Percentiles rank a stretch among this genome's conserved stretches.
These are phyloP conservation scores for Natrix natrix DNA, from an alignment of 2,797 vertebrate species.

Conservation along the genomic window DNA sequence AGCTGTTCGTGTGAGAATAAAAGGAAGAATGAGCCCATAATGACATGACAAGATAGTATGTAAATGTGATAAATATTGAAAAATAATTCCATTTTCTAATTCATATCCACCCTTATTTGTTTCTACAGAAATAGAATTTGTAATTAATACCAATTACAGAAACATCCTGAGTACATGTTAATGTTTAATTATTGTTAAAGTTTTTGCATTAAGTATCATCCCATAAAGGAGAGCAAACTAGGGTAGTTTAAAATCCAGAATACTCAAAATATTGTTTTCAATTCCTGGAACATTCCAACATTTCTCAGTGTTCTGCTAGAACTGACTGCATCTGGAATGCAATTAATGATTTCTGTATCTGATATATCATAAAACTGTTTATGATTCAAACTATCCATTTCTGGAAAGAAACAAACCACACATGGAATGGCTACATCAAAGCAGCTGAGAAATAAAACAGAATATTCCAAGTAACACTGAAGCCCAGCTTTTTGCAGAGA, in stretches of 20 bases:
- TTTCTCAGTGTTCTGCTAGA: neutral
- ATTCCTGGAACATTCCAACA: neutral
- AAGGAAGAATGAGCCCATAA: neutral
- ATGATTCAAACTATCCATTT: neutral
- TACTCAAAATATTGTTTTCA: neutral
- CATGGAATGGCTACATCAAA: neutral
- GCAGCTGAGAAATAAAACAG: neutral
- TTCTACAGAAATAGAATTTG: neutral
- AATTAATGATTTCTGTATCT: neutral
- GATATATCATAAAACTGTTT: neutral
- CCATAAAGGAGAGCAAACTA: slow-evolving; percentile 16
- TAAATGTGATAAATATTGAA: neutral
- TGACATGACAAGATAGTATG: neutral
- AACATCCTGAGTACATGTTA: neutral
- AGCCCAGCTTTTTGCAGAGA: neutral
- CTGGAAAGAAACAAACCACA: neutral
- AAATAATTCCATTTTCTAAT: neutral
- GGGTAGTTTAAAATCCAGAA: neutral
- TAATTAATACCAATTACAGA: neutral
- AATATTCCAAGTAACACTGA: neutral
- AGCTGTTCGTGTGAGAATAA: neutral
- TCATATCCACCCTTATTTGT: neutral
- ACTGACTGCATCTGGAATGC: neutral
- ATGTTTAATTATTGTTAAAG: slow-evolving; percentile 27
- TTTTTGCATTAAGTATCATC: slow-evolving; percentile 8